Conservation (phyloP, 2,888 invertebrate species). For the Anodontia alba region DNA sequence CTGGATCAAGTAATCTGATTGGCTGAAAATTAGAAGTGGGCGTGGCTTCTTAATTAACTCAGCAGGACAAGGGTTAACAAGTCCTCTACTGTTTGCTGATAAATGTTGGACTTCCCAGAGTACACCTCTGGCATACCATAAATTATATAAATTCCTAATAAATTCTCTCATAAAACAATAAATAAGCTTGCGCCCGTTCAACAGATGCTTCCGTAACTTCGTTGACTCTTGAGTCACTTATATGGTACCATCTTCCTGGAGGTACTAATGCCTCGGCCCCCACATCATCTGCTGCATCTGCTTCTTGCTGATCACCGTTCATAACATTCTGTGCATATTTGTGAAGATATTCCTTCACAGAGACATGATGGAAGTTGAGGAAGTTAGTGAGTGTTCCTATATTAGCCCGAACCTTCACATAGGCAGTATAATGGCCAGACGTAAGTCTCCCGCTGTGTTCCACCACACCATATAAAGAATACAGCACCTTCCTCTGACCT, state of each 20-base stretch:
- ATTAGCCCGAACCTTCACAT: conserved; percentile 91
- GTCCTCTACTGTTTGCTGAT: too few relatives aligned
- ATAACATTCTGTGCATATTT: conserved; percentile 61
- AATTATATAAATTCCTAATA: conserved; percentile 58
- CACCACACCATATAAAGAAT: conserved; percentile 97
- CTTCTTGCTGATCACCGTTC: conserved; percentile 51
- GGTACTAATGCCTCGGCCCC: conserved; percentile 72
- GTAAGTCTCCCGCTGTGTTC: conserved; percentile 96
- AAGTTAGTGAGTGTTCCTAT: conserved; percentile 72
- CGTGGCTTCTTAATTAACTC: too few relatives aligned
- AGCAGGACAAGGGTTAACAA: too few relatives aligned
- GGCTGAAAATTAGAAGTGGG: too few relatives aligned
- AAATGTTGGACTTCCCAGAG: too few relatives aligned
- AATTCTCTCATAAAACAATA: conserved; percentile 98
- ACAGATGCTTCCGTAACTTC: conserved; percentile 92
- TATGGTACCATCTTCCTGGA: conserved; percentile 95
- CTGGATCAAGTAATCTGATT: too few relatives aligned
- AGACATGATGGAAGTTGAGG: conserved; percentile 65
- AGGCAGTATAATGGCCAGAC: conserved; percentile 97
- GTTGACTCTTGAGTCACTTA: conserved; percentile 95
- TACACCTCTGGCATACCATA: too few relatives aligned
- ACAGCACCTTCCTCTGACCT: conserved; percentile 90
- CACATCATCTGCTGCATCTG: conserved; percentile 58
- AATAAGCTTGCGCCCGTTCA: conserved; percentile 94
- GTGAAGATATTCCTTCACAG: conserved; percentile 70